These are phyloP conservation scores for Plodia interpunctella DNA, from an alignment of 1,140 invertebrate genomes.

Conservation along the genomic window DNA sequence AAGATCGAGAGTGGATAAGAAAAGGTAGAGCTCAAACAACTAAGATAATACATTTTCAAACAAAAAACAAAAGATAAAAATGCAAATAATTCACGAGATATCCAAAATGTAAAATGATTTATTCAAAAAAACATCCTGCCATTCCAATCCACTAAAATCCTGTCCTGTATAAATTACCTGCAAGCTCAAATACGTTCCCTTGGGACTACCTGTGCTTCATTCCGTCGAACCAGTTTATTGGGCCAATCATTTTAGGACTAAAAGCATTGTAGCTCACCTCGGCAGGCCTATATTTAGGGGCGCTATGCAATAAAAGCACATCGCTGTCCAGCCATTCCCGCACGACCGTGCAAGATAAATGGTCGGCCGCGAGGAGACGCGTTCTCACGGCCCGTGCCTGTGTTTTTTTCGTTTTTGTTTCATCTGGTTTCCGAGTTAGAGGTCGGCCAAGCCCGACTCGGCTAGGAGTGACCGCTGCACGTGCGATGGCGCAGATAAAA, in stretches of 20 bases:
- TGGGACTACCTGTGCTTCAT: slow-evolving; percentile 11
- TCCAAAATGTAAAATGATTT: too few species aligned
- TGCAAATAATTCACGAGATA: too few species aligned
- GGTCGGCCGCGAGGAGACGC: slow-evolving; percentile 63
- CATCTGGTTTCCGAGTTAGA: slow-evolving; percentile 71
- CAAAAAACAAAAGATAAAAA: too few species aligned
- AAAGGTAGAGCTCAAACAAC: too few species aligned
- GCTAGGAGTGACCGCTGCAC: slow-evolving; percentile 67
- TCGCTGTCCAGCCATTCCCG: slow-evolving; percentile 63
- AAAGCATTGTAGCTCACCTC: slow-evolving; percentile 47
- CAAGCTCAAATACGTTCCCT: not conserved
- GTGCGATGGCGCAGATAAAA: slow-evolving; percentile 60
- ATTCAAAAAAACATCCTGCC: not conserved
- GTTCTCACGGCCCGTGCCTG: slow-evolving; percentile 74
- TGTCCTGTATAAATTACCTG: not conserved
- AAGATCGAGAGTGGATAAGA: too few species aligned
- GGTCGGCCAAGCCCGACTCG: slow-evolving; percentile 52
- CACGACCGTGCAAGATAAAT: slow-evolving; percentile 75
- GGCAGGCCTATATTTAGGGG: slow-evolving; percentile 68
- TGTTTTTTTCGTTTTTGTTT: slow-evolving; percentile 65
- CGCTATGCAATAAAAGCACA: slow-evolving; percentile 72
- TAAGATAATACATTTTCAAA: too few species aligned
- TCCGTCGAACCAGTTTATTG: slow-evolving; percentile 26
- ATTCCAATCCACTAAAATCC: slow-evolving; percentile 1
- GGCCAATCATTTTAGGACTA: slow-evolving; percentile 48